Base-by-base conservation (phyloP, 2,797 vertebrate genomes). In the Macropodus opercularis region DNA sequence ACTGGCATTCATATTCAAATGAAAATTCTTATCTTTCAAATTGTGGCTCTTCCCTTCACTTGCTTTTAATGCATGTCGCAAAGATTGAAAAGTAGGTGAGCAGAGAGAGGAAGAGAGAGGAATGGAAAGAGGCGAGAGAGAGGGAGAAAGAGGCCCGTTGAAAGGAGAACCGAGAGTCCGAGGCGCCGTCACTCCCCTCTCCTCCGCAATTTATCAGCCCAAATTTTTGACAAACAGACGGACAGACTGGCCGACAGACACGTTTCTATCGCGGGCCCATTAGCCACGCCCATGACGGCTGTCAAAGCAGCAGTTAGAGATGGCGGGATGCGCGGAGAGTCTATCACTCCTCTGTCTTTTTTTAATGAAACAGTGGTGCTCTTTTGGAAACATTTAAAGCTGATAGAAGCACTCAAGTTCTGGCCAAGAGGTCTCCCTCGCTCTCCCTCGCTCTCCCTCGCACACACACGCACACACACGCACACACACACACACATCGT, bases 341-440 rank as follows among this genome's bases (percentile, higher is more conserved):
- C 63, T 68, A 32, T 63, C 44, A 52, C 60, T 65, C 47, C 27
- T n/a, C 66, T 72, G 63, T 74, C 85, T 83, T 79, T 83, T 76
- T 32, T 68, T 91, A 86, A 87, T 89, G 87, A 91, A 92, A 92
- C 69, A 72, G 81, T 87, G 79, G 87, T 91, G 92, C 92, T 91
- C 90, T 93, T 90, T 77, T 60, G 79, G 89, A 93, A 90, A 93
- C 88, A 88, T 88, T 94, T 82, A 92, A 91, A 94, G 92, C 92
- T 94, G 92, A 94, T 89, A 90, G 94, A 93, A 92, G 90, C 90
- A 89, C 91, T 94, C 93, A 93, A 93, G 93, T 93, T 94, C 92
- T 92, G 91, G 91, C 91, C 91, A 90, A 92, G 89, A 92, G 92
- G 81, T 92, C 72, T 67, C 41, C 24, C 69, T 23, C 40, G 26